Conservation (phyloP, 2,113 vertebrate species). For the Antidorcas marsupialis region DNA sequence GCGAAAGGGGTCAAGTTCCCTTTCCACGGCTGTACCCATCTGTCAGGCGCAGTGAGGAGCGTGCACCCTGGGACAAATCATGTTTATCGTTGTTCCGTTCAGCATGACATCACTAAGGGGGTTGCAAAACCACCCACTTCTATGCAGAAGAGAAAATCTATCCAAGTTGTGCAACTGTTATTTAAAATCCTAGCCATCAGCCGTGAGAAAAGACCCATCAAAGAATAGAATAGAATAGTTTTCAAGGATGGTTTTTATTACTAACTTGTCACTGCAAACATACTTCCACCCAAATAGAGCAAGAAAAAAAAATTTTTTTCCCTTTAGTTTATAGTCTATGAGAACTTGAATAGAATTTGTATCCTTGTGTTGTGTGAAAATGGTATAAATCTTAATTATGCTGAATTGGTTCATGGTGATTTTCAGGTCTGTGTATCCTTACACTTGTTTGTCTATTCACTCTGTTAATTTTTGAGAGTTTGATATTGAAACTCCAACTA, state of each 20-base stretch:
- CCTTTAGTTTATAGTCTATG: not conserved
- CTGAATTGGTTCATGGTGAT: not conserved
- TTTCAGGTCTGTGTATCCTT: not conserved
- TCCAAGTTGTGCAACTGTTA: slow-evolving; percentile 17
- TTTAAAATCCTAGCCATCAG: not conserved
- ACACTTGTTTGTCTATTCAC: not conserved
- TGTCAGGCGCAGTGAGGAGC: not conserved
- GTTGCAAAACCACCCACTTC: not conserved
- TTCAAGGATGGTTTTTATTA: slow-evolving; percentile 7
- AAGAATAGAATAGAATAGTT: slow-evolving; percentile 5
- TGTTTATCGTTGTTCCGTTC: not conserved
- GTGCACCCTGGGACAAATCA: not conserved
- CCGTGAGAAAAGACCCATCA: not conserved
- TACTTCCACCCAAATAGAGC: not conserved
- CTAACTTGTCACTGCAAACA: slow-evolving; percentile 23
- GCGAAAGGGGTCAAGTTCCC: not conserved
- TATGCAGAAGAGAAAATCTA: slow-evolving; percentile 18
- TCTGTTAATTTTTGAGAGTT: not conserved
- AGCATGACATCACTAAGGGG: not conserved
- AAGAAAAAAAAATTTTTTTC: not conserved
- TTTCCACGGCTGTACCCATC: not conserved
- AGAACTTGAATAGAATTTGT: not conserved
- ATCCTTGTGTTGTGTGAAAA: not conserved
- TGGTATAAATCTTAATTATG: not conserved
- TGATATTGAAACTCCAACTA: not conserved